Percentiles rank a stretch among this genome's conserved stretches.
Conservation (phyloP, 2,888 invertebrate species). For the Tachina fera region DNA sequence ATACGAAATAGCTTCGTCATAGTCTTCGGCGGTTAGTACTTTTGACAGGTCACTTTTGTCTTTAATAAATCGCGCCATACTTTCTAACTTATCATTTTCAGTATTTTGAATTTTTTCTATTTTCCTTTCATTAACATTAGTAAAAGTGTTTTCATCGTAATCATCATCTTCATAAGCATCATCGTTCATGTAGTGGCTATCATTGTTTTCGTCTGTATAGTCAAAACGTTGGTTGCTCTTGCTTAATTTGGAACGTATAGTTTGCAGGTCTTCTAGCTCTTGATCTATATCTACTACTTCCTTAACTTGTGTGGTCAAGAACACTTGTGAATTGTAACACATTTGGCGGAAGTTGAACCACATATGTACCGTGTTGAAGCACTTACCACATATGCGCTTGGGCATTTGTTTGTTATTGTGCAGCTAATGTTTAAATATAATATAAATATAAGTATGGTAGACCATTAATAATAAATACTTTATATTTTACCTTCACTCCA, state of each 20-base stretch:
- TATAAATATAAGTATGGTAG: not conserved
- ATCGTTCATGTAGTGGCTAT: constrained; percentile 37
- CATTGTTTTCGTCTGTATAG: constrained; percentile 15
- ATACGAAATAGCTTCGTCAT: constrained; percentile 53
- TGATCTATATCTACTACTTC: constrained; percentile 56
- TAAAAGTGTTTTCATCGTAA: constrained; percentile 44
- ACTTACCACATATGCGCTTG: constrained; percentile 76
- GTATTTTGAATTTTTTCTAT: not conserved
- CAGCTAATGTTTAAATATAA: constrained; percentile 43
- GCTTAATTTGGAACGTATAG: constrained; percentile 49
- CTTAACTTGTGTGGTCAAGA: constrained; percentile 72
- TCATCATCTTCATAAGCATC: constrained; percentile 50
- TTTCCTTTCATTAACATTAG: constrained; percentile 19
- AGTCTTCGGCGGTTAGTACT: constrained; percentile 66
- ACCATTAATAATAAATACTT: not conserved
- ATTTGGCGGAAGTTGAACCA: constrained; percentile 80
- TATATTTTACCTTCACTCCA: constrained; percentile 75
- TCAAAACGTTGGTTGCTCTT: constrained; percentile 61
- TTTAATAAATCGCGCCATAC: constrained; percentile 32
- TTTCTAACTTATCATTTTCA: constrained; percentile 41
- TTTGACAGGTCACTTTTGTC: constrained; percentile 47
- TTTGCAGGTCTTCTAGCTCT: constrained; percentile 51
- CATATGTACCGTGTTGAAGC: constrained; percentile 77
- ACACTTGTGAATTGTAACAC: constrained; percentile 80
- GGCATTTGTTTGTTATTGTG: constrained; percentile 73